Conservation (phyloP, 1,140 invertebrate species). For the Neodiprion fabricii region DNA sequence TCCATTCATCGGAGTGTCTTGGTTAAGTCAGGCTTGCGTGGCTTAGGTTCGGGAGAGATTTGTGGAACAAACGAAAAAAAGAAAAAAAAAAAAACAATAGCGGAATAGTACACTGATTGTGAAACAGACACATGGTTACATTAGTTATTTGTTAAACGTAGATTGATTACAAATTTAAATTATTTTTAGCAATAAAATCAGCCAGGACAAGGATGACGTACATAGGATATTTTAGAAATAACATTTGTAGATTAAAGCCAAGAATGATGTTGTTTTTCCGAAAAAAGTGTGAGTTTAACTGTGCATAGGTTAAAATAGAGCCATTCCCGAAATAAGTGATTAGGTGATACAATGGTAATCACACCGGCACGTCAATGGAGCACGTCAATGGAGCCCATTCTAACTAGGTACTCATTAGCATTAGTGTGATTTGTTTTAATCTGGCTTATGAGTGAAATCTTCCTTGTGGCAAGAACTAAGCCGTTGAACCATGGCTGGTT, state of each 20-base stretch:
- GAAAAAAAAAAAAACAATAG: too few species aligned
- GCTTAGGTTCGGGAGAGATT: too few species aligned
- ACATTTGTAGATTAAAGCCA: background rate
- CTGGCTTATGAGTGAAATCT: background rate
- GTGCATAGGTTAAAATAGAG: background rate
- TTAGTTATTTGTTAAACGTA: background rate
- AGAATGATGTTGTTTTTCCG: background rate
- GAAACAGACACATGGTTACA: too few species aligned
- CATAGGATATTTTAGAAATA: background rate
- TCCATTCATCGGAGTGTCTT: too few species aligned
- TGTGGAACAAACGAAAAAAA: too few species aligned
- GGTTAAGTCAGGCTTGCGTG: too few species aligned
- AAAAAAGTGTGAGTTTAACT: background rate
- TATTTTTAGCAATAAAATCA: background rate
- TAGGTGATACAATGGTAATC: background rate
- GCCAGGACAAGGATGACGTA: background rate
- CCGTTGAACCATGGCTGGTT: background rate
- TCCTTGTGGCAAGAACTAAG: background rate
- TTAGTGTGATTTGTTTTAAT: background rate
- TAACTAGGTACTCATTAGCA: background rate
- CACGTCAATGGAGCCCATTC: background rate
- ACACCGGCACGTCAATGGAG: background rate
- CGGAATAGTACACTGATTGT: too few species aligned
- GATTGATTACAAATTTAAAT: background rate
- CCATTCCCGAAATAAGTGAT: background rate